A percentile compares a stretch with the other conserved stretches of the same genome.
phyloP scores from a whole-genome alignment of 1,140 invertebrate genomes.

The Euura saliciscinereae region DNA sequence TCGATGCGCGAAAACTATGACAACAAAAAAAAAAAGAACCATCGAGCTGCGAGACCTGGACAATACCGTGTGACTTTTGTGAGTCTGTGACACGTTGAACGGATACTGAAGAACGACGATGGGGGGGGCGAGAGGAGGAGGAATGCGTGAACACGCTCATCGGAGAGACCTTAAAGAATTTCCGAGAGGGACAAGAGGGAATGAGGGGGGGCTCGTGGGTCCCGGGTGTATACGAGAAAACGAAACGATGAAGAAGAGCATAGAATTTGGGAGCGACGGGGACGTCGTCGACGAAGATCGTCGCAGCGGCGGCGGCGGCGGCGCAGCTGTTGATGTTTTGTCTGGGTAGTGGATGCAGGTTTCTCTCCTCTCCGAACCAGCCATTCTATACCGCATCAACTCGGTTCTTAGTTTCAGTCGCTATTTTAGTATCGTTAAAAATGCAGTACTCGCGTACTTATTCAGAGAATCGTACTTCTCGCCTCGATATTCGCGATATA shows the following conservation, averaged over 20 bases:
- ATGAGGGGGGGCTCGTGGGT: not conserved
- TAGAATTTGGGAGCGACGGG: conserved; percentile 1
- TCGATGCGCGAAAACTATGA: too few species aligned
- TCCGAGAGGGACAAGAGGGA: not conserved
- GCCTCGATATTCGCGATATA: not conserved
- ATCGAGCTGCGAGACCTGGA: not conserved
- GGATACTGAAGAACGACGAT: not conserved
- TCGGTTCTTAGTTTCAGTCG: not conserved
- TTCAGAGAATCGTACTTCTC: not conserved
- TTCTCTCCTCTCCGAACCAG: not conserved
- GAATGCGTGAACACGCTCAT: conserved; percentile 6
- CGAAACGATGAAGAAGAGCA: not conserved
- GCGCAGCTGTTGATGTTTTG: conserved; percentile 6
- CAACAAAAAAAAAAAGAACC: too few species aligned
- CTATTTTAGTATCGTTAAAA: conserved; percentile 7
- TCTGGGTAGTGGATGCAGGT: not conserved
- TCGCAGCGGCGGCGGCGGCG: not conserved
- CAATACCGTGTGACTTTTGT: not conserved
- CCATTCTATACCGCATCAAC: not conserved
- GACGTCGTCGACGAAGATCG: not conserved
- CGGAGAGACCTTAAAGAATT: conserved; percentile 3
- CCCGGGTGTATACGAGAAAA: not conserved
- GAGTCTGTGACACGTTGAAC: not conserved
- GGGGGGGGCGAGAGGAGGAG: not conserved
- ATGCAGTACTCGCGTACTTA: not conserved